phyloP scores from a whole-genome alignment of 2,113 vertebrate species.

The Hippocampus comes region DNA sequence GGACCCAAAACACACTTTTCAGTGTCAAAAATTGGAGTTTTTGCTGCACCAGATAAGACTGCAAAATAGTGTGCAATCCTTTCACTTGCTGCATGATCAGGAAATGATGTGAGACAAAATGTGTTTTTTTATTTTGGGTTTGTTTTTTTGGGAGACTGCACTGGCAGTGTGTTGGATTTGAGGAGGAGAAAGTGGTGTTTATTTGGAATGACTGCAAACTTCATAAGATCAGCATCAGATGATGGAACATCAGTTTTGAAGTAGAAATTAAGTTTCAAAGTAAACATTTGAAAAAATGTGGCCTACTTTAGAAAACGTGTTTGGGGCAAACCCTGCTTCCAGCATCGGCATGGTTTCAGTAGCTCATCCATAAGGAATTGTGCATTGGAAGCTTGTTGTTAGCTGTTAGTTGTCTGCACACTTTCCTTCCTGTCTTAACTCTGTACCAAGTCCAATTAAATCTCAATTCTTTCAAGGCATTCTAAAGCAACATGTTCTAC shows the following conservation, averaged over 20 bases:
- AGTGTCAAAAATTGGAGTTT: background rate
- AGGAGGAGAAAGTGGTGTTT: background rate
- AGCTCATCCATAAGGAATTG: too few relatives aligned
- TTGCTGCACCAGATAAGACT: background rate
- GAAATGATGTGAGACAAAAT: background rate
- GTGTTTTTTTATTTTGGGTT: background rate
- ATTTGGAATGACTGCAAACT: conserved; percentile 1
- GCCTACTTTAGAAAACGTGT: background rate
- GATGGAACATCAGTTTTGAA: background rate
- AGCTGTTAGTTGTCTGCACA: too few relatives aligned
- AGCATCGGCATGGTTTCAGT: too few relatives aligned
- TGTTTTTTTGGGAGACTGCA: background rate
- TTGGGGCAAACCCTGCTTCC: too few relatives aligned
- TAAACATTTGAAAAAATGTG: background rate
- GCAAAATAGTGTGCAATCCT: background rate
- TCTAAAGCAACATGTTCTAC: too few relatives aligned
- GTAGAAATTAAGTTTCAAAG: background rate
- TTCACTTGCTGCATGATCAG: background rate
- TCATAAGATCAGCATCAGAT: background rate
- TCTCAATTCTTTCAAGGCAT: too few relatives aligned
- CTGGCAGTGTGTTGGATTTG: background rate
- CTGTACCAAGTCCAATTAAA: too few relatives aligned
- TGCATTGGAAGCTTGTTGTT: too few relatives aligned
- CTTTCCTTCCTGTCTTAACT: too few relatives aligned
- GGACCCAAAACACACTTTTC: too few relatives aligned